These are phyloP conservation scores for Criorhina ranunculi DNA, from an alignment of 2,888 invertebrate species.

Conservation along the genomic window DNA sequence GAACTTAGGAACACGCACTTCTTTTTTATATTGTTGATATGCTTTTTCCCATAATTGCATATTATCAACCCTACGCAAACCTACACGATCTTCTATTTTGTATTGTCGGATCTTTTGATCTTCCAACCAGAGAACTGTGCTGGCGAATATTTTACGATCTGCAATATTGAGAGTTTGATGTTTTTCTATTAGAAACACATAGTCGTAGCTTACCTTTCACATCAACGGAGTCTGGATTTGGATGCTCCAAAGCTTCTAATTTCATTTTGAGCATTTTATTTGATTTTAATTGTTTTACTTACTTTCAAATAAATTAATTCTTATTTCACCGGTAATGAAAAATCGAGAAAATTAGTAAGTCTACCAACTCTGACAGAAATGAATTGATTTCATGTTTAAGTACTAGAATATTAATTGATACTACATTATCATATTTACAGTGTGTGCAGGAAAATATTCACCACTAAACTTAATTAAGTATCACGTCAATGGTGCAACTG, in stretches of 20 bases:
- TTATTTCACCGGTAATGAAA: constrained; percentile 11
- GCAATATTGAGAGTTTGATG: constrained; percentile 78
- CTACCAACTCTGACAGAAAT: neutral
- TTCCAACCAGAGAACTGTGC: constrained; percentile 95
- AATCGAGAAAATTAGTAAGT: neutral
- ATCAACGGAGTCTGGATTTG: constrained; percentile 89
- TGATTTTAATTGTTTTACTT: neutral
- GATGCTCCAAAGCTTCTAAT: constrained; percentile 91
- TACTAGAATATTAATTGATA: neutral
- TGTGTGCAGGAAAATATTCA: neutral
- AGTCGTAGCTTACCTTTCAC: constrained; percentile 87
- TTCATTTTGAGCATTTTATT: constrained; percentile 90
- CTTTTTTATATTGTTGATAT: constrained; percentile 90
- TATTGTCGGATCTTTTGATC: constrained; percentile 96
- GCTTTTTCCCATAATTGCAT: constrained; percentile 89
- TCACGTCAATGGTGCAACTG: no score
- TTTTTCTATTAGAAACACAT: neutral
- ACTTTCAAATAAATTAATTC: neutral
- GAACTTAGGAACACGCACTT: constrained; percentile 90
- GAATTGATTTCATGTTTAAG: neutral
- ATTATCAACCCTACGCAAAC: constrained; percentile 88
- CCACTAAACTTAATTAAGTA: no score
- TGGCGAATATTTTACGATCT: constrained; percentile 93
- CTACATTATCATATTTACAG: constrained; percentile 4
- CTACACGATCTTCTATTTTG: constrained; percentile 91